Evolutionary conservation across 2,797 vertebrate species (phyloP).

Genomic region (Choloepus didactylus): DNA sequence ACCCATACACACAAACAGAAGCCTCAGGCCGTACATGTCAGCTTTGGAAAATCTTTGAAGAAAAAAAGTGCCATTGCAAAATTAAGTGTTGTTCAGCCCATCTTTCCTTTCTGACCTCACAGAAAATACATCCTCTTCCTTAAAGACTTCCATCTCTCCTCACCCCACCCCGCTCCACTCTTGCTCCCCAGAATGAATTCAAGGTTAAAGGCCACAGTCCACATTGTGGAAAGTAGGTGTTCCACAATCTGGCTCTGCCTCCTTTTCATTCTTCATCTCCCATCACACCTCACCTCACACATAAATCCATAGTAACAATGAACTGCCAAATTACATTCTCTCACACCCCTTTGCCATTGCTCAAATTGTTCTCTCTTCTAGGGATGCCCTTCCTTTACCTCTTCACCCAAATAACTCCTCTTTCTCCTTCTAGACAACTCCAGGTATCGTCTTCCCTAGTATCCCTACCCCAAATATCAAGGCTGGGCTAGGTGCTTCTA

Average conservation of each 20-base stretch:
- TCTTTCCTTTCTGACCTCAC: constrained; percentile 39
- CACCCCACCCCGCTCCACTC: not conserved
- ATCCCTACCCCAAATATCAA: not conserved
- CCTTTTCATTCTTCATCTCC: constrained; percentile 25
- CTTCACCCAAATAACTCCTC: not conserved
- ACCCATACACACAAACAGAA: constrained; percentile 66
- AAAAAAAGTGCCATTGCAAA: constrained; percentile 63
- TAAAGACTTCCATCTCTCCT: not conserved
- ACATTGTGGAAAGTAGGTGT: not conserved
- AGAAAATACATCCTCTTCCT: constrained; percentile 28
- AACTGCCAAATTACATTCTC: not conserved
- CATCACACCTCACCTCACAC: not conserved
- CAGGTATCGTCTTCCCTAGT: not conserved
- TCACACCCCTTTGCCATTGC: not conserved
- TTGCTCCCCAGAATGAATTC: not conserved
- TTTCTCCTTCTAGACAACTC: constrained; percentile 21
- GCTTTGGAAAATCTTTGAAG: constrained; percentile 60
- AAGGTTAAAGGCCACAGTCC: constrained; percentile 2
- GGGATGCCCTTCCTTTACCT: not conserved
- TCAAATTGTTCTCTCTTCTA: not conserved
- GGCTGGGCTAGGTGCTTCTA: not conserved
- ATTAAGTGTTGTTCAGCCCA: constrained; percentile 59
- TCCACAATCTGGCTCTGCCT: not conserved
- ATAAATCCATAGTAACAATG: not conserved
- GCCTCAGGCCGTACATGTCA: constrained; percentile 56